Evolutionary conservation across 2,797 vertebrate genomes (phyloP), one percentile per base, ranked within the genome.

Genomic region (Oceanodroma leucorhoa): DNA sequence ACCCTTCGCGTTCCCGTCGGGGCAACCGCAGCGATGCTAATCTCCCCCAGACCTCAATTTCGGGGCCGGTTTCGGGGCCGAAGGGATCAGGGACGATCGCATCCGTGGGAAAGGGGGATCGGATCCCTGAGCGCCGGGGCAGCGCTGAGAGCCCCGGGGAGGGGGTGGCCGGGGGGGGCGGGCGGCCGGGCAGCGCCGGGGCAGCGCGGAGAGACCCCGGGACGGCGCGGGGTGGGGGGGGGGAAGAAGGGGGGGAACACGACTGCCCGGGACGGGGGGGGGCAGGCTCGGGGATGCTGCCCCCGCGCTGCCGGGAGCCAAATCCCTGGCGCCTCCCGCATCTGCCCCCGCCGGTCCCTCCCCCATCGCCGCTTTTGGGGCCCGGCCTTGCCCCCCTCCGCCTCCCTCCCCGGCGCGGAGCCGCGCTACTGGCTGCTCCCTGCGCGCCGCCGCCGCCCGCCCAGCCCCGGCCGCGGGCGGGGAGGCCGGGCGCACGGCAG

Each of bases 381-480:
- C 94, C 32, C 89, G 48, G 94, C 89, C 90, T 80, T 82, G 64
- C 88, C 38, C 83, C 86, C 86, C 82, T 75, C 80, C 89, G 64
- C 94, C 92, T 67, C 89, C 84, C 57, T 8, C 27, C 22, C 50
- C 43, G 23, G 43, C 90, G 67, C 73, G 84, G 71, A 81, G 92
- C 84, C 48, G 89, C 82, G 78, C 82, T 38, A 87, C 94, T 36
- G 71, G 64, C 89, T 76, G 89, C 67, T 94, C 92, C 98, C 98
- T 96, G 95, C 98, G 91, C 98, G 98, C 76, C 95, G 96, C 90
- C 84, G 60, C 84, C 57, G 70, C 86, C 55, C 69, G 91, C 86
- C 86, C 87, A 82, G 82, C 78, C 61, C 80, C 87, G 98, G 96
- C 98, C 98, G 77, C 97, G 97, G 97, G 64, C 96, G 97, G 80